Evolutionary conservation across 2,797 vertebrate genomes (phyloP), one percentile per base, ranked within the genome.

Genomic region (Pseudopleuronectes americanus): DNA sequence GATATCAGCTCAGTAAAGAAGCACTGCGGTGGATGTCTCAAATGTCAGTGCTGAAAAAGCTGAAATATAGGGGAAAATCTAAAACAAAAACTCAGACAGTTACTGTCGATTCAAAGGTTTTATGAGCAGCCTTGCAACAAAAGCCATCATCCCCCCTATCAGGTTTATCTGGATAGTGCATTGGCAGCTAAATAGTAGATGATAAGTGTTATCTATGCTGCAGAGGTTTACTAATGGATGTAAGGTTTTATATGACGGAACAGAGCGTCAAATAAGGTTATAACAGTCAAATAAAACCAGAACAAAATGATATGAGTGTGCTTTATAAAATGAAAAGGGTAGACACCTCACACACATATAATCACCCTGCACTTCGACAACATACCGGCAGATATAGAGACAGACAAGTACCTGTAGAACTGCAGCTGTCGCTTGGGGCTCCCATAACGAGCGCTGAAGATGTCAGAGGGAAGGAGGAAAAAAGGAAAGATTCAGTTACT

Each of bases 371-470:
- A 16, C 51, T 58, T 63, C 6, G 9, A 60, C 28, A 24, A 57
- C 23, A 69, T 19, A 66, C 3, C 36, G 55, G 28, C 53, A 52
- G 57, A 73, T 1, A 72, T 26, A 71, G 68, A 85, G 81, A 84
- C 81, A 87, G 82, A 86, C 57, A 58, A 76, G 95, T 99, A 99
- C 98, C 98, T 99, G 98, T 99, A 99, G 92, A 99, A 99, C 95
- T 99, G 98, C 92, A 99, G 96, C 93, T 99, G 98, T 76, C 97
- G 95, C 95, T 99, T 99, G 93, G 98, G 98, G 92, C 98, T 99
- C 94, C 98, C 98, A 89, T 99, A 99, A 85, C 98, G 97, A 89
- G 97, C 96, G 67, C 97, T 99, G 95, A 93, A 92, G 94, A 90
- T 76, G 94, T 92, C 92, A 81, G 85, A 81, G 91, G 82, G 91